A percentile compares a stretch with the other conserved stretches of the same genome.
Conservation (phyloP, 2,888 invertebrate genomes). For the Seira ritae region DNA sequence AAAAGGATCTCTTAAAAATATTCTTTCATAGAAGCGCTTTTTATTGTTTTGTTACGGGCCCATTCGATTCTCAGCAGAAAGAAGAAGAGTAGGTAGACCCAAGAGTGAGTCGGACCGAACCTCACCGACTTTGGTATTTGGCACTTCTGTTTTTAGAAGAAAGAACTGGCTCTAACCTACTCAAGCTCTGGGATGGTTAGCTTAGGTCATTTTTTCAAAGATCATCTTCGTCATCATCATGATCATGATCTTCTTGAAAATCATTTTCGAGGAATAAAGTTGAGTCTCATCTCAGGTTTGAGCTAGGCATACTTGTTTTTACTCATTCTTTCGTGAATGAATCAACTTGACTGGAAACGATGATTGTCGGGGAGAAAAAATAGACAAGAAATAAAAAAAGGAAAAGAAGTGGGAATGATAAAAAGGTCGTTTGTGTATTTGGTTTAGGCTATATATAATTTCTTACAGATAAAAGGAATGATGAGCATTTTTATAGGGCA, state of each 20-base stretch:
- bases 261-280: constrained; percentile 50
- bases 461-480: constrained; percentile 28
- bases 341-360: constrained; percentile 3
- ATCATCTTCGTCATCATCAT: constrained; percentile 23
- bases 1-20: constrained; percentile 22
- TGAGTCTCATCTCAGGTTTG: no score
- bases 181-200: constrained; percentile 40
- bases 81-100: background rate
- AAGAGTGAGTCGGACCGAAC: no score
- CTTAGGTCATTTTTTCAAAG: constrained; percentile 53
- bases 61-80: background rate
- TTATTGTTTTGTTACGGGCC: background rate
- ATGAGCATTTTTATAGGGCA: constrained; percentile 11
- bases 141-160: constrained; percentile 41
- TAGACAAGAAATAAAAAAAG: constrained; percentile 7
- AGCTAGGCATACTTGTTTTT: background rate
- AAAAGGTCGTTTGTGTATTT: constrained; percentile 55
- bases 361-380: constrained; percentile 13
- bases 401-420: constrained; percentile 39
- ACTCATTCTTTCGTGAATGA: constrained; percentile 8
- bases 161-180: background rate
- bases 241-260: constrained; percentile 26
- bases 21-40: constrained; percentile 6
- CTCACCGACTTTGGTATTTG: constrained; percentile 28
- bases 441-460: constrained; percentile 5